These are phyloP conservation scores for Oryzias javanicus DNA, from an alignment of 2,113 vertebrate genomes.

Conservation along the genomic window DNA sequence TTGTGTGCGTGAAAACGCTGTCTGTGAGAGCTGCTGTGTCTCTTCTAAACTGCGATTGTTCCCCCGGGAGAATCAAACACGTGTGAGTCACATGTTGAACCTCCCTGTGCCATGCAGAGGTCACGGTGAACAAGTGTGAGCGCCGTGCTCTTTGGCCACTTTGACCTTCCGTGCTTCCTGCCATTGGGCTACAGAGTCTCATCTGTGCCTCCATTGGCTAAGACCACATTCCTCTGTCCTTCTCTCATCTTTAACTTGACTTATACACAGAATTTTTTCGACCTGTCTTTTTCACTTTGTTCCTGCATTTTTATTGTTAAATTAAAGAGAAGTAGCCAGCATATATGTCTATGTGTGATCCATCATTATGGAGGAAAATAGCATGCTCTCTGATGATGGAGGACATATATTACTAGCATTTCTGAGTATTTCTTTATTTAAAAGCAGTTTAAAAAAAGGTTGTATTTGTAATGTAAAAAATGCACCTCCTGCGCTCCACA, in stretches of 20 bases:
- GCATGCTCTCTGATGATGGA: too few species aligned
- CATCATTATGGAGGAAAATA: too few species aligned
- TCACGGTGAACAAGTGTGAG: conserved; percentile 55
- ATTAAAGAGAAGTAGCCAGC: conserved; percentile 4
- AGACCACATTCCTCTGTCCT: conserved; percentile 7
- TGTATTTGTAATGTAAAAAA: too few species aligned
- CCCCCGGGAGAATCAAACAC: conserved; percentile 4
- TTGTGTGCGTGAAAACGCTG: conserved; percentile 9
- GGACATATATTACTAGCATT: too few species aligned
- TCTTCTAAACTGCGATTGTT: conserved; percentile 17
- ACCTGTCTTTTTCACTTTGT: not conserved
- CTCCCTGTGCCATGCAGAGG: conserved; percentile 18
- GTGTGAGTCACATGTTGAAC: conserved; percentile 53
- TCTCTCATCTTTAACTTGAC: conserved; percentile 13
- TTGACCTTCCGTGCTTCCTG: not conserved
- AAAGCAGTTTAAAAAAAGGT: too few species aligned
- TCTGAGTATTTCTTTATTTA: too few species aligned
- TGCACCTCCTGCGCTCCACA: too few species aligned
- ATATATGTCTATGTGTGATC: not conserved
- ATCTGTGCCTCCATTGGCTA: conserved; percentile 16
- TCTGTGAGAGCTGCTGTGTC: conserved; percentile 13
- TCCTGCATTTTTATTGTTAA: not conserved
- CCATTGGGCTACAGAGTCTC: conserved; percentile 12
- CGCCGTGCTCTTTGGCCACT: conserved; percentile 8
- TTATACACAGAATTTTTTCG: not conserved